Conservation (phyloP, 2,797 vertebrate genomes). For the Microcaecilia unicolor region DNA sequence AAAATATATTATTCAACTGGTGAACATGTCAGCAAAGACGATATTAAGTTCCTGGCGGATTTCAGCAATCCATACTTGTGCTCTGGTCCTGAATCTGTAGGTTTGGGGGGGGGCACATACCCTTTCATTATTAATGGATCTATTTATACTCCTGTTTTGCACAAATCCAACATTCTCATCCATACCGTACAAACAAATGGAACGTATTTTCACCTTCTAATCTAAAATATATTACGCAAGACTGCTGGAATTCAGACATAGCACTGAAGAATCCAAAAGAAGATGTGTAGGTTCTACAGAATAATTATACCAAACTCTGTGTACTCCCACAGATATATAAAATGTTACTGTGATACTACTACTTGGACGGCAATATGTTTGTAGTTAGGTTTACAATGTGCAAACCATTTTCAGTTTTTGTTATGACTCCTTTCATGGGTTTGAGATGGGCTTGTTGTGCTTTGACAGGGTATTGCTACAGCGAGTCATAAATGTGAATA, state of each 20-base stretch:
- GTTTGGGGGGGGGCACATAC: too few relatives aligned
- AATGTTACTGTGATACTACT: conserved; percentile 24
- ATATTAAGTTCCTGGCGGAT: conserved; percentile 21
- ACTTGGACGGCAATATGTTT: conserved; percentile 15
- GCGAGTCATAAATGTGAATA: too few relatives aligned
- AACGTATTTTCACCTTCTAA: too few relatives aligned
- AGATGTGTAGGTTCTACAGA: conserved; percentile 27
- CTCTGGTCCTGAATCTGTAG: too few relatives aligned
- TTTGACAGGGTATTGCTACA: too few relatives aligned
- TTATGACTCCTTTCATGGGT: too few relatives aligned
- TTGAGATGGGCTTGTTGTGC: too few relatives aligned
- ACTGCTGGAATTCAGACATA: conserved; percentile 27
- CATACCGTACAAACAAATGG: conserved; percentile 5
- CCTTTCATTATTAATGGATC: background rate
- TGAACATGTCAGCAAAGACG: conserved; percentile 42
- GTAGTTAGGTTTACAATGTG: conserved; percentile 11
- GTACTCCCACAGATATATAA: conserved; percentile 20
- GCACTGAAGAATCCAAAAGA: conserved; percentile 21
- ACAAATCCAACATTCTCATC: conserved; percentile 9
- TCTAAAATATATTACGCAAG: conserved; percentile 17
- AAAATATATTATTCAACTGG: conserved; percentile 84
- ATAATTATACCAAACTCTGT: conserved; percentile 26
- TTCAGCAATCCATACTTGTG: too few relatives aligned
- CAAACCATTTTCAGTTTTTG: too few relatives aligned
- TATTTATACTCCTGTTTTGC: conserved; percentile 1